Base-by-base conservation (phyloP, 1,140 invertebrate species). In the Papilio xuthus region DNA sequence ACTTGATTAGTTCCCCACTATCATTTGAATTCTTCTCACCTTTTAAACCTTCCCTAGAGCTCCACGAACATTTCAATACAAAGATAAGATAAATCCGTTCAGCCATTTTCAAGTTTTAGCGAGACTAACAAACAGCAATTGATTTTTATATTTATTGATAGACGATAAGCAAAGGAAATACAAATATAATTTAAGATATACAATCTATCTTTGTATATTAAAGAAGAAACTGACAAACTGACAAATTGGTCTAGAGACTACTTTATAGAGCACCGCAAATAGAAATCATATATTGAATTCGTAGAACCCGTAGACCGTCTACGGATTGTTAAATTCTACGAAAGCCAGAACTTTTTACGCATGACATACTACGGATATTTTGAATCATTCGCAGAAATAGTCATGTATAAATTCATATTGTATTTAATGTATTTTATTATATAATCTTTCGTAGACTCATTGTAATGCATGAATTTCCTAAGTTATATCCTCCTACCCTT, bases 381-480 rank as follows among this genome's bases (percentile, higher is more conserved):
- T 26, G 23, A n/a, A 60, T 60, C 23, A 23, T 23, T 26, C 56
- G 13, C 10, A 60, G 56, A 60, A 15, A 60, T 26, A 60, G 10
- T 67, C 13, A 15, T 67, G 26, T 28, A 67, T 67, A 67, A 28
- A 63, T 63, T 26, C 26, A 63, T 26, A 63, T 28, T 63, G 12
- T 15, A 63, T 28, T 26, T 63, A 63, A 63, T 63, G 23, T 63
- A 63, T 32, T 63, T 63, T 28, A 15, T 26, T 28, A 67, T 67
- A 28, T 28, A 4, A 28, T 6, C 26, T 28, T 67, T 13, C 23
- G 13, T 18, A 63, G 60, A 32, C 60, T 67, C 26, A 28, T 67
- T 67, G 60, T 67, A 28, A 67, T 67, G 60, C 60, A 67, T 67
- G 60, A 67, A 67, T 67, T 67, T 32, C 60, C 12, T 67, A 67